Base-by-base conservation (phyloP, 2,888 invertebrate species). In the Drosophila prostipennis region DNA sequence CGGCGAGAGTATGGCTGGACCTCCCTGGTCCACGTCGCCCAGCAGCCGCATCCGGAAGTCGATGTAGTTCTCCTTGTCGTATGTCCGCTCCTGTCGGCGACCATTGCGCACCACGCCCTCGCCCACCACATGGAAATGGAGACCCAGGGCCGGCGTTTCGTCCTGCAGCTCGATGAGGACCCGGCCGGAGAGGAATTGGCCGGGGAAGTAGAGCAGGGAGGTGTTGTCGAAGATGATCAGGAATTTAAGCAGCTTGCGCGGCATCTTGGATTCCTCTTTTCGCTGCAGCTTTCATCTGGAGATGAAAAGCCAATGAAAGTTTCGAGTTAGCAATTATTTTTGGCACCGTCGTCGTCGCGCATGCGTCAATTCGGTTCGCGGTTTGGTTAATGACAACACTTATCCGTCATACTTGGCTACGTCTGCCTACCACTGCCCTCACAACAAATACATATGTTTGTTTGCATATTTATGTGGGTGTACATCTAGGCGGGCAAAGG, bases 151-250 rank as follows among this genome's bases (percentile, higher is more conserved):
- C 74, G 96, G 96, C 77, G 98, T 98, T 92, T 98, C 97, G 93
- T 98, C 98, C 91, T 98, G 98, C 74, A 98, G 93, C 91, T 98
- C 98, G 91, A 98, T 96, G 58, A 98, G 94, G 63, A 98, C 98
- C 90, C 97, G 94, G 42, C 98, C 98, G 58, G 97, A 97, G 77
- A 98, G 93, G 92, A 98, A 98, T 92, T 98, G 97, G 6, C 98
- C 98, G 70, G 98, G 98, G 91, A 98, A 98, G 92, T 98, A 98
- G 68, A 98, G 92, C 76, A 98, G 93, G 85, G 97, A 98, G 49
- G 97, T 97, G 91, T 98, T 98, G 93, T 98, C 98, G 92, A 98
- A 97, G 76, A 98, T 94, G 87, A 98, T 98, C 72, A 98, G 93
- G 92, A 98, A 98, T 93, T 98, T 98, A 77, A 97, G 94, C 83